phyloP scores from a whole-genome alignment of 2,113 vertebrate genomes.

The cattle (Bos taurus) region DNA sequence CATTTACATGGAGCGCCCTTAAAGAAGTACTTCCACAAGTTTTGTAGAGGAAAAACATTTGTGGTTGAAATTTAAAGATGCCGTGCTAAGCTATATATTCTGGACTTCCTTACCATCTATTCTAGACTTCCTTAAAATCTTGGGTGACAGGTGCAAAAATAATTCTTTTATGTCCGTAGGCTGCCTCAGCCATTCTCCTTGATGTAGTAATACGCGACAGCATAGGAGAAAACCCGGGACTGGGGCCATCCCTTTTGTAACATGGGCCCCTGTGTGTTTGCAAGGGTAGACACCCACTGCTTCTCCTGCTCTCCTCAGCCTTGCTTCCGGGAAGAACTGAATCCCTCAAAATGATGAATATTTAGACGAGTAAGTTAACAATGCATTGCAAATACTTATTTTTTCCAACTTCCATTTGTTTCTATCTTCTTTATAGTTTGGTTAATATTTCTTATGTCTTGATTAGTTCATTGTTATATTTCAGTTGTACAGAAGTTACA shows the following conservation, averaged over 20 bases:
- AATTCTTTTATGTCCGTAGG: neutral
- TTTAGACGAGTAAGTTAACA: neutral
- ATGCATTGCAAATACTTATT: neutral
- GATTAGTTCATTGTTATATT: neutral
- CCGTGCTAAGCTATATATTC: neutral
- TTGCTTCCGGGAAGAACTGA: neutral
- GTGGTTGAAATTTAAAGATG: neutral
- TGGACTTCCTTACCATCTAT: neutral
- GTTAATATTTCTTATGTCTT: neutral
- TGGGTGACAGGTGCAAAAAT: neutral
- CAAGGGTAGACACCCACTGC: rapidly evolving
- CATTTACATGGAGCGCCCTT: rapidly evolving
- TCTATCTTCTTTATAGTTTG: neutral
- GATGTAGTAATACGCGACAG: neutral
- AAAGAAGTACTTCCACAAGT: neutral
- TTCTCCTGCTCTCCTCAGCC: too few relatives aligned
- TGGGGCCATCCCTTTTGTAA: neutral
- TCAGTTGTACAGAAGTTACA: neutral
- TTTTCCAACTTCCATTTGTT: neutral
- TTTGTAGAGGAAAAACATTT: neutral
- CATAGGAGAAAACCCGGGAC: neutral
- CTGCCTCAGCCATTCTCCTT: neutral
- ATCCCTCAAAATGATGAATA: neutral
- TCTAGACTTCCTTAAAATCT: neutral
- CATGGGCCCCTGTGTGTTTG: too few relatives aligned